Evolutionary conservation across 35 echinoderm and acorn worm species (phyloP), one percentile per base, ranked within the genome.

Genomic region (Diadema setosum): DNA sequence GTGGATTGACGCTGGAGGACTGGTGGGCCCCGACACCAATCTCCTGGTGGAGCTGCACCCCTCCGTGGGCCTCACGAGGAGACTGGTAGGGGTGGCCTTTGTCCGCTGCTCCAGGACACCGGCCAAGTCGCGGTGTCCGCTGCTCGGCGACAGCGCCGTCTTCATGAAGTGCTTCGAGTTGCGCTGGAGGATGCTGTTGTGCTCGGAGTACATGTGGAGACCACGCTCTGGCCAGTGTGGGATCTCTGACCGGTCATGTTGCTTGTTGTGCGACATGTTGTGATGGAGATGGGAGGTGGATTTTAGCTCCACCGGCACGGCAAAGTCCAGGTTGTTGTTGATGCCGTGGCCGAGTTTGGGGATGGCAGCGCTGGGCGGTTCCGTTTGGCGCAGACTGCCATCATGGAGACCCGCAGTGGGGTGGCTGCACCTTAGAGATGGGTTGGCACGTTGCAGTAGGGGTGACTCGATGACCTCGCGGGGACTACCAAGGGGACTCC

Each of bases 231-330:
- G 73, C 73, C 73, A 78, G 73, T 78, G 30, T 25, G 37, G 1
- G 2, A 36, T n/a, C 73, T 78, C 73, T 7, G 73, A 78, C 27
- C 73, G 7, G 16, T 78, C 73, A 23, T 78, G 73, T 36, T 78
- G 73, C 73, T 78, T 78, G n/a, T 78, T 91, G 69, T 91, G 89
- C 21, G 89, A 91, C 89, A 91, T 91, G 89, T 91, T 91, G 45
- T 91, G 89, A 46, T 91, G 83, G 36, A 91, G 50, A 40, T 59
- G 69, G 11, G 69, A 75, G 17, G 33, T 85, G 36, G 44, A 86
- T 65, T 21, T 81, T n/a, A 42, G 32, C 31, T 85, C 89, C 46
- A 46, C 41, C 39, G 89, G 82, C 60, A 85, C 80, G 82, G 65
- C 57, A 27, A 46, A 75, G 31, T 91, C 89, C 4, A 91, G 50